Evolutionary conservation across 2,888 invertebrate genomes (phyloP), one percentile per base, ranked within the genome.

Genomic region (Toxonevra muliebris): DNA sequence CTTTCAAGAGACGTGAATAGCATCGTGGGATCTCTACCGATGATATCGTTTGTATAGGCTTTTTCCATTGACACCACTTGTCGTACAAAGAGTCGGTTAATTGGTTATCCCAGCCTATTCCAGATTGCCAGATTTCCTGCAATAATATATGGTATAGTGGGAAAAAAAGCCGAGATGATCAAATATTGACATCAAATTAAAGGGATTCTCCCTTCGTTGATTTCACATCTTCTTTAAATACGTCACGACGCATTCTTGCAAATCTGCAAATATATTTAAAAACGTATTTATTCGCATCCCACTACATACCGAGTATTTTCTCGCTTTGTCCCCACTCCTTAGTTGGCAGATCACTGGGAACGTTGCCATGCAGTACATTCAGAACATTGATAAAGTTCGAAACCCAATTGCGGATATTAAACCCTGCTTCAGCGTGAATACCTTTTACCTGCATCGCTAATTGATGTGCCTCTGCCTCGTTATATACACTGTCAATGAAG

Each of bases 51-150:
- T n/a, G 57, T 57, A 57, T n/a, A 11, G 40, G 9, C n/a, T 4
- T 57, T 42, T 59, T 59, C 45, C 45, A 59, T 13, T 43, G 59
- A 12, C 59, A 59, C 55, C 55, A 55, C 13, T 55, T 55, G 8
- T 8, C 15, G 8, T 55, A 8, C 9, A 55, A 12, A 17, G 8
- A 8, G 8, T 10, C 19, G 13, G 8, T 19, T 5, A 55, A 12
- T 13, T 4, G 17, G 9, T 10, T 15, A 42, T 69, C 72, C 72
- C 70, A 72, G 13, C 61, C 68, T 5, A 69, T 65, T 40, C 61
- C 63, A 45, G 69, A 65, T n/a, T 70, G 66, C 69, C 73, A 70
- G 40, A 72, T 60, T 50, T 72, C 64, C 61, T 73, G 72, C 0
- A 71, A 54, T 30, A 71, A 30, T 17, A 73, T 69, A 53, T 53